Base-by-base conservation (phyloP, 2,888 invertebrate species). In the Acrobasis suavella region DNA sequence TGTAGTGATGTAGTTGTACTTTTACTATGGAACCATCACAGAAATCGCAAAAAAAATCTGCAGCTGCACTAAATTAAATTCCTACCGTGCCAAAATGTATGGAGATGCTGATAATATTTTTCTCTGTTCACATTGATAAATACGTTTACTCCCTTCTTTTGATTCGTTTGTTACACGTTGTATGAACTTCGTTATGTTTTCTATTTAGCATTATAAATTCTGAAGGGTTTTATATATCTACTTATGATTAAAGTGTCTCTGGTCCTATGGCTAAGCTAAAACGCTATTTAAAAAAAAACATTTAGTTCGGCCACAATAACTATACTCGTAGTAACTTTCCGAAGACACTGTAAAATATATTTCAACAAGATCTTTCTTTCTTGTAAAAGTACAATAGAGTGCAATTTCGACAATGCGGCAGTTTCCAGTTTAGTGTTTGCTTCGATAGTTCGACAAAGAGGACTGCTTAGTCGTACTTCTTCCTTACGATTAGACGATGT, bases 381-480 rank as follows among this genome's bases (percentile, higher is more conserved):
- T 60, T 42, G 22, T 52, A 46, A 54, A 50, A 55, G 55, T 37
- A 59, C 38, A 60, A 51, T 39, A 50, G 60, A 39, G 51, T 39
- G 39, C 51, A 60, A 60, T 51, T 51, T 39, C 55, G 50, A 56
- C 50, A 55, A 15, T 62, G 50, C 50, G 64, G 62, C 52, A 65
- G 66, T 66, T 65, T 63, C 65, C 60, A 60, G 50, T 60, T 60
- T 51, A 51, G 60, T 51, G 60, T 60, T 66, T 67, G 69, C 56
- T 74, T 77, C 75, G 75, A 77, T 77, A 75, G 79, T 76, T 76
- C 74, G 73, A 79, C 77, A 82, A 79, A 79, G 69, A 50, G 50
- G 51, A 60, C 60, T 52, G 60, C 60, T 60, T 60, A 60, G 60
- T 60, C 60, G 51, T 60, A 52, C 39, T 60, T 60, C 60, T 60